Evolutionary conservation across 2,888 invertebrate genomes (phyloP).

Genomic region (Pyrocoelia pectoralis): DNA sequence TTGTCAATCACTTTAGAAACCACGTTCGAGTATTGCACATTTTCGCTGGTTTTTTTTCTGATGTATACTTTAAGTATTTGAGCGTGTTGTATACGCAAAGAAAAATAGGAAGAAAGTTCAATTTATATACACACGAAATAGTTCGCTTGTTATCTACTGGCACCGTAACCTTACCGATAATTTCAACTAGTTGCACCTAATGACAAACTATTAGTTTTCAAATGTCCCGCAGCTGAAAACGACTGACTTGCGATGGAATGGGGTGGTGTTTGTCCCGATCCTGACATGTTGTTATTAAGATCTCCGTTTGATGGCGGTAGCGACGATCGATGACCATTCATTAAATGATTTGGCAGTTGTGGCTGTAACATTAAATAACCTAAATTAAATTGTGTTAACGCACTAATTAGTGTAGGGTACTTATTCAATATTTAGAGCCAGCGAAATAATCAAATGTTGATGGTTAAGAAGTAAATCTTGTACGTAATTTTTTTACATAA

Average conservation of each 20-base stretch:
- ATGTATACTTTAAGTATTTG: conserved; percentile 27
- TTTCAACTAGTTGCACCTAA: conserved; percentile 73
- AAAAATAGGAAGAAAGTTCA: conserved; percentile 13
- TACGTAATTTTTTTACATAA: no score
- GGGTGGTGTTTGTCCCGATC: conserved; percentile 56
- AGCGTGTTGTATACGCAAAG: conserved; percentile 23
- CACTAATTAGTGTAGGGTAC: no score
- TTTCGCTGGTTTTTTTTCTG: conserved; percentile 20
- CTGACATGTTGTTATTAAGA: conserved; percentile 75
- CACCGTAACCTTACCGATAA: conserved; percentile 44
- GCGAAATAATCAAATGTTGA: no score
- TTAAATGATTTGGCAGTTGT: conserved; percentile 58
- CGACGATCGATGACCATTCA: conserved; percentile 63
- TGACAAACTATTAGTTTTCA: conserved; percentile 61
- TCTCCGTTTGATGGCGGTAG: conserved; percentile 64
- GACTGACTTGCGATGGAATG: conserved; percentile 60
- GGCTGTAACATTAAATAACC: conserved; percentile 49
- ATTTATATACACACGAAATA: conserved; percentile 30
- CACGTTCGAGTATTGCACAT: conserved; percentile 33
- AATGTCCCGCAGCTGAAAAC: conserved; percentile 62
- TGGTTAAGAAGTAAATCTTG: no score
- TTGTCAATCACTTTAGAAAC: conserved; percentile 28
- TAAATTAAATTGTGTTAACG: conserved; percentile 3
- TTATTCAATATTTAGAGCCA: no score
- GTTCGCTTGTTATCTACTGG: conserved; percentile 16